Evolutionary conservation across 2,888 invertebrate species (phyloP), one percentile per base, ranked within the genome.

Genomic region (Dioctria rufipes): DNA sequence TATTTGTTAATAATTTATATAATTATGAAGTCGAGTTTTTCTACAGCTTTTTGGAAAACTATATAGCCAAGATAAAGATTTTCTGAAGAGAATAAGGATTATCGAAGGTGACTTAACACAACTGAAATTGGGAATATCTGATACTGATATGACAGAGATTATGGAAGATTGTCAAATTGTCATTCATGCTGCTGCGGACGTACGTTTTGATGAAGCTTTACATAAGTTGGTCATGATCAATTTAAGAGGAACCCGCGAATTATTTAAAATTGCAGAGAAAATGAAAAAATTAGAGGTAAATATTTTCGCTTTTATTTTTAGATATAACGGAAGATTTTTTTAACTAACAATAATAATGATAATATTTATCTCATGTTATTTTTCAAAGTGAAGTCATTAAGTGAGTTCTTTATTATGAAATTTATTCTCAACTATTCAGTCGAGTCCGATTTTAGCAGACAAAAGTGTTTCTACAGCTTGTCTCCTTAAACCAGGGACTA

Each of bases 171-270:
- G 84, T 4, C 80, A 86, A 37, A 84, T 85, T 49, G 83, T 85
- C 1, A 80, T 85, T 4, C 86, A 86, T 81, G 84, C 84, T 4
- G 85, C 85, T 1, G 85, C 85, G 5, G 85, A 85, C 81, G 85
- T 85, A 2, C 81, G 85, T 25, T 86, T 86, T 13, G 84, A 85
- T 69, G 83, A 85, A 51, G 83, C 83, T 58, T 80, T 86, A 8
- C 60, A 75, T 39, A 83, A 84, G 3, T 80, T 85, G 6, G 49
- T 85, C 9, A 73, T 83, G 51, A 81, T 78, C 4, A 86, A 86
- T 71, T 77, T 86, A 39, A 83, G 85, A 25, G 85, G 85, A 40
- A 85, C 85, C 3, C 82, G 84, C 5, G 85, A 86, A 77, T 58
- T 86, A 9, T 82, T 46, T 25, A 25, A 25, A 25, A 25, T 25